A percentile compares a stretch with the other conserved stretches of the same genome.
Evolutionary conservation across 2,797 vertebrate species (phyloP).

Genomic region (Erethizon dorsatum): DNA sequence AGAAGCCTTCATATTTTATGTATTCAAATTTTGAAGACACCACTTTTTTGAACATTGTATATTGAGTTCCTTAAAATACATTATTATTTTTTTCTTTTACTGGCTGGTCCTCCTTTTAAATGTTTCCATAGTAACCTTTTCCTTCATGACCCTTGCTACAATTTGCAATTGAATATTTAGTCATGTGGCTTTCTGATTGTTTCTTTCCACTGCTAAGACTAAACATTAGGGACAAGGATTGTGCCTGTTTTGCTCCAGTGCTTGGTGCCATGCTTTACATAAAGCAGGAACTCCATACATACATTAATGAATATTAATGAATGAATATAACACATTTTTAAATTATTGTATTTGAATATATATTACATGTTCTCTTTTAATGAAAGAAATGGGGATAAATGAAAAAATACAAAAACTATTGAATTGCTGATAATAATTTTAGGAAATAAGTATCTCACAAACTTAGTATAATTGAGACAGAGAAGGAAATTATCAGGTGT

Average conservation of each 20-base stretch:
- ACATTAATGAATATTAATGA: background rate
- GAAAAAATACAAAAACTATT: background rate
- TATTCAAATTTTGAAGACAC: constrained; percentile 32
- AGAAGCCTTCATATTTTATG: constrained; percentile 32
- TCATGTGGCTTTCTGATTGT: constrained; percentile 35
- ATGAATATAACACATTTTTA: background rate
- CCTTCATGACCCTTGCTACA: background rate
- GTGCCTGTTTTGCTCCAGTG: constrained; percentile 41
- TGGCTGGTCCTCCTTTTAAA: background rate
- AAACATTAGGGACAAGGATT: background rate
- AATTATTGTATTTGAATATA: constrained; percentile 44
- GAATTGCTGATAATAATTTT: constrained; percentile 32
- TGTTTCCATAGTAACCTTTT: constrained; percentile 8
- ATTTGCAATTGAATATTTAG: constrained; percentile 41
- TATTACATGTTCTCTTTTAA: constrained; percentile 33
- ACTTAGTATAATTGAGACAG: constrained; percentile 21
- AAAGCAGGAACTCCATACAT: background rate
- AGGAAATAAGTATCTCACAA: constrained; percentile 40
- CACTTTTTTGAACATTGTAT: constrained; percentile 5
- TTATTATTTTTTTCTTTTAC: constrained; percentile 16
- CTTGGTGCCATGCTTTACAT: constrained; percentile 24
- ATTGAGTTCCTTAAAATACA: background rate
- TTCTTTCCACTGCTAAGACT: constrained; percentile 42
- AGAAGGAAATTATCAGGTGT: background rate
- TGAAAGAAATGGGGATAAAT: background rate